Evolutionary conservation across 2,113 vertebrate species (phyloP).

Genomic region (Callospermophilus lateralis): DNA sequence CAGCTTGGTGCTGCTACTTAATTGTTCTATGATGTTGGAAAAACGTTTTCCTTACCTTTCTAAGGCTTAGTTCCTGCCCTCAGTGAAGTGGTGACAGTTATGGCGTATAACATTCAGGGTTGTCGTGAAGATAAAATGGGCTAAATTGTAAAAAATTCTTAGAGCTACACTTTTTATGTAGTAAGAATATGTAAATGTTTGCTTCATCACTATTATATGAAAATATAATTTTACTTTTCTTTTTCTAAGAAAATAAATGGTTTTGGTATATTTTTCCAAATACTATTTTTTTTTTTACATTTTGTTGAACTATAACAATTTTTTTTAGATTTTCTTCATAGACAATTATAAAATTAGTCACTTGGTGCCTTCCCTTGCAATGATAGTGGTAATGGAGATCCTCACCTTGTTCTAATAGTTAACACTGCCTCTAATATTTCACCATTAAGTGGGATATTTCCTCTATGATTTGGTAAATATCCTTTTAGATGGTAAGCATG

Average conservation of each 20-base stretch:
- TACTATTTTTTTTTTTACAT: neutral
- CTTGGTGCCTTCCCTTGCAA: neutral
- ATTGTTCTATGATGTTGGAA: too few relatives aligned
- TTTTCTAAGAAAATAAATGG: neutral
- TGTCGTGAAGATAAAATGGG: too few relatives aligned
- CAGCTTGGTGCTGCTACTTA: too few relatives aligned
- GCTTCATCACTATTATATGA: too few relatives aligned
- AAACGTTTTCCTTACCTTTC: too few relatives aligned
- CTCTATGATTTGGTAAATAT: neutral
- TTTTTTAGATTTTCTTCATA: neutral
- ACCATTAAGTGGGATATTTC: neutral
- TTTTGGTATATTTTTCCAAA: neutral
- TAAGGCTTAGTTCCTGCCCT: too few relatives aligned
- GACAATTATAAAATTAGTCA: neutral
- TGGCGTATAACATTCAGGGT: too few relatives aligned
- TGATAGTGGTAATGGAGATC: neutral
- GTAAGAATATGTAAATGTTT: too few relatives aligned
- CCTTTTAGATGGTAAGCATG: neutral
- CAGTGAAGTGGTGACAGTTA: too few relatives aligned
- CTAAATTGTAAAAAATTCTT: too few relatives aligned
- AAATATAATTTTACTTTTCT: too few relatives aligned
- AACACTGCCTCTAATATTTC: neutral
- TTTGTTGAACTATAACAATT: neutral
- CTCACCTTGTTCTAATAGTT: neutral
- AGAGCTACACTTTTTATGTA: too few relatives aligned